Evolutionary conservation across 2,113 vertebrate species (phyloP), one percentile per base, ranked within the genome.

Genomic region (Hippocampus mohnikei): DNA sequence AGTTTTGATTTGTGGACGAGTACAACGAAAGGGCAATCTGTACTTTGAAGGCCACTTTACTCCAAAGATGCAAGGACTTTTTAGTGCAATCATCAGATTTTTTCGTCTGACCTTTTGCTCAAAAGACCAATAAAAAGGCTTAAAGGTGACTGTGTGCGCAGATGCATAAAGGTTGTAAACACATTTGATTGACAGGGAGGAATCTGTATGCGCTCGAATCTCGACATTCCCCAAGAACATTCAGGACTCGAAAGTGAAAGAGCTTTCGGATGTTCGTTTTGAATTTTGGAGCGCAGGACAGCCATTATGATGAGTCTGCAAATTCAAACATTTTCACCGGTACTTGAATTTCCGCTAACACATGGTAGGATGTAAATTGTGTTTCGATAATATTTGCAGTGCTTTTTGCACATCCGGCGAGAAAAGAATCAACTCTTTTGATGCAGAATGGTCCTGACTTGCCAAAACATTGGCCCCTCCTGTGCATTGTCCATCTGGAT

Each of bases 101-200:
- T 70, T 80, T 63, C 65, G 68, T 58, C 33, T 82, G 77, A 84
- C 81, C 74, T 88, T 84, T 78, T 16, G 23, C 29, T 2, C 21
- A n/a, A 53, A 59, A 62, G 61, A 10, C 70, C 5, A 10, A 60
- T 50, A 37, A 12, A 1, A 0, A 71, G 44, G 42, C 67, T 73
- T 72, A 42, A 70, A 10, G 52, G 66, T 64, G 63, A 37, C 59
- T 52, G 55, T 53, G 37, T 46, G 40, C 18, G 16, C 53, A 25
- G 59, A 33, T 71, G 60, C 13, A 70, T 72, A 63, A 69, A 67
- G 56, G 62, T 70, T 4, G 42, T 80, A 73, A 75, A 79, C 75
- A 75, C 10, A 62, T 73, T 76, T 79, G 67, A 59, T 50, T 71
- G 58, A 37, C 48, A 40, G 20, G 9, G 21, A 20, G 60, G 25